Evolutionary conservation across 2,113 vertebrate genomes (phyloP).

Genomic region (Leucosticte australis): DNA sequence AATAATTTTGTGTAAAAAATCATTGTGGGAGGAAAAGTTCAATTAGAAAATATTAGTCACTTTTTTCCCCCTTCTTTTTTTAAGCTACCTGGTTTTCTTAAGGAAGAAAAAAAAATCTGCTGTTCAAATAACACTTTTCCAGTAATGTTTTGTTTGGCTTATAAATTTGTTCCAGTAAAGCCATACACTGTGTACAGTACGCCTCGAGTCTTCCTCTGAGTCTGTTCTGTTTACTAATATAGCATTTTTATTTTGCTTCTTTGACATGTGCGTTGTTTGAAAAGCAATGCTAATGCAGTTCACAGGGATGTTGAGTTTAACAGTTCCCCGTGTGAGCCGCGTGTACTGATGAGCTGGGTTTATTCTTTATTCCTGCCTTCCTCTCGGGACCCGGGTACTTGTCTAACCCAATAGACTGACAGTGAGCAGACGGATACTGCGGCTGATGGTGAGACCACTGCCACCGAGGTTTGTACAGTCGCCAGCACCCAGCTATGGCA

Average conservation of each 20-base stretch:
- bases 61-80: rapidly evolving
- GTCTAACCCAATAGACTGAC: slow-evolving; percentile 85
- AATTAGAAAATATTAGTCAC: neutral
- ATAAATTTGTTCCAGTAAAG: slow-evolving; percentile 41
- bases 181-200: slow-evolving; percentile 39
- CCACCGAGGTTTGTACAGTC: slow-evolving; percentile 89
- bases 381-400: slow-evolving; percentile 73
- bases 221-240: slow-evolving; percentile 74
- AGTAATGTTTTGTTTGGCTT: slow-evolving; percentile 33
- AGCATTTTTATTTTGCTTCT: slow-evolving; percentile 70
- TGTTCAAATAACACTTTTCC: neutral
- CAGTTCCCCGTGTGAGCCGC: neutral
- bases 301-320: slow-evolving; percentile 35
- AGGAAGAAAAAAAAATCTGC: neutral
- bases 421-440: slow-evolving; percentile 94
- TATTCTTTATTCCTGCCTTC: slow-evolving; percentile 84
- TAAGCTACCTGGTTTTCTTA: slow-evolving; percentile 56
- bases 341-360: slow-evolving; percentile 77
- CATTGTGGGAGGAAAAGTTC: neutral
- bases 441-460: slow-evolving; percentile 91
- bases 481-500: neutral
- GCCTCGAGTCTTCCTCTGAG: slow-evolving; percentile 78
- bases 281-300: slow-evolving; percentile 52
- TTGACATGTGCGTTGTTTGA: slow-evolving; percentile 52
- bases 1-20: neutral